Evolutionary conservation across 2,113 vertebrate genomes (phyloP).

Genomic region (Psophia crepitans): DNA sequence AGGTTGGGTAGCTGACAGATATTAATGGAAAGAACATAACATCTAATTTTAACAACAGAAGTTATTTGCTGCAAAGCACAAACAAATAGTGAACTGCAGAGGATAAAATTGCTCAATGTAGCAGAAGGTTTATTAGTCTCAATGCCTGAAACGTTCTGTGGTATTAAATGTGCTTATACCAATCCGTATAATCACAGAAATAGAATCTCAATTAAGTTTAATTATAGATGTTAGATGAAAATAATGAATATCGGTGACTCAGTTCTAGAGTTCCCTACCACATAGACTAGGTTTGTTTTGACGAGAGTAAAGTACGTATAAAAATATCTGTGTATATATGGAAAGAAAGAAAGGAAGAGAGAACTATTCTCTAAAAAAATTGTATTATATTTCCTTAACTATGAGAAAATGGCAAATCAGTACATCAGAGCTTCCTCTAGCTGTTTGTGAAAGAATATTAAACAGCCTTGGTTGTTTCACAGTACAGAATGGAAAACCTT

Average conservation of each 20-base stretch:
- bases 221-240: conserved; percentile 23
- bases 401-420: not conserved
- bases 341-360: not conserved
- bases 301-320: not conserved
- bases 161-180: not conserved
- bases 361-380: not conserved
- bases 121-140: not conserved
- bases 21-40: not conserved
- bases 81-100: conserved; percentile 17
- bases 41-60: conserved; percentile 23
- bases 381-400: not conserved
- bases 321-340: not conserved
- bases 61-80: not conserved
- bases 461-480: not conserved
- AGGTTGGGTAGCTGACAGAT: not conserved
- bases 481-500: not conserved
- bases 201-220: conserved; percentile 6
- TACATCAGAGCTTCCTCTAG: not conserved
- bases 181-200: not conserved
- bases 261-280: not conserved
- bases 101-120: not conserved
- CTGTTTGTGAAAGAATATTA: not conserved
- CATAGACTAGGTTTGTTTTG: not conserved
- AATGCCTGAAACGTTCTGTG: not conserved
- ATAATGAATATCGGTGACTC: not conserved